A percentile compares a stretch with the other conserved stretches of the same genome.
Conservation (phyloP, 1,140 invertebrate genomes). For the Thalassaphorura encarpata region DNA sequence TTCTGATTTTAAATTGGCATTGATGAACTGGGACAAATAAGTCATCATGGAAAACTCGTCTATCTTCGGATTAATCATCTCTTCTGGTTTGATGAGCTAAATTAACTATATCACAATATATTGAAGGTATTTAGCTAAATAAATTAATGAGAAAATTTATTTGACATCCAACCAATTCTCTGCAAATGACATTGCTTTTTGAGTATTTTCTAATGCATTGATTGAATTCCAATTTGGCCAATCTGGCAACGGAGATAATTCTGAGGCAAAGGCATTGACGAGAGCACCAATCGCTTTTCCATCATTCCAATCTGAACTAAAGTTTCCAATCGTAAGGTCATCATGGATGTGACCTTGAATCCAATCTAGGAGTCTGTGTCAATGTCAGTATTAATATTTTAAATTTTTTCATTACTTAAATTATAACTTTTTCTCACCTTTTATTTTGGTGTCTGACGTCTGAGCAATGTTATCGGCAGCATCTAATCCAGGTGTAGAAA, state of each 20-base stretch:
- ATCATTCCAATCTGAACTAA: constrained; percentile 87
- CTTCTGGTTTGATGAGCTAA: constrained; percentile 84
- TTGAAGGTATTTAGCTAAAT: no score
- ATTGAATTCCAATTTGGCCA: constrained; percentile 83
- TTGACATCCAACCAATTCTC: no score
- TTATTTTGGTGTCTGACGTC: no score
- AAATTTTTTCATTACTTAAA: no score
- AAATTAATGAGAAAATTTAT: no score
- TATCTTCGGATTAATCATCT: constrained; percentile 84
- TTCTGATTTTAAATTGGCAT: constrained; percentile 66
- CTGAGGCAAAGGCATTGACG: constrained; percentile 77
- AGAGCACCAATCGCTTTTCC: constrained; percentile 80
- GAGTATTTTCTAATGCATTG: constrained; percentile 71
- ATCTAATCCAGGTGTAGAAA: constrained; percentile 49
- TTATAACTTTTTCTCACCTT: no score
- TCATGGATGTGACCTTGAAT: constrained; percentile 74
- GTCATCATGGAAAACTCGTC: constrained; percentile 95
- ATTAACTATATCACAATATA: no score
- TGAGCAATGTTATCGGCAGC: background rate
- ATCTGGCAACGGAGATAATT: constrained; percentile 78
- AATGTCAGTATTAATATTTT: no score
- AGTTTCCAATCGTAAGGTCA: constrained; percentile 76
- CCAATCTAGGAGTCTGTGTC: constrained; percentile 66
- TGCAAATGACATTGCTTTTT: constrained; percentile 80
- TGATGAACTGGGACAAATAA: constrained; percentile 81